phyloP scores from a whole-genome alignment of 2,888 invertebrate species.

The Eustalomyia histrio region DNA sequence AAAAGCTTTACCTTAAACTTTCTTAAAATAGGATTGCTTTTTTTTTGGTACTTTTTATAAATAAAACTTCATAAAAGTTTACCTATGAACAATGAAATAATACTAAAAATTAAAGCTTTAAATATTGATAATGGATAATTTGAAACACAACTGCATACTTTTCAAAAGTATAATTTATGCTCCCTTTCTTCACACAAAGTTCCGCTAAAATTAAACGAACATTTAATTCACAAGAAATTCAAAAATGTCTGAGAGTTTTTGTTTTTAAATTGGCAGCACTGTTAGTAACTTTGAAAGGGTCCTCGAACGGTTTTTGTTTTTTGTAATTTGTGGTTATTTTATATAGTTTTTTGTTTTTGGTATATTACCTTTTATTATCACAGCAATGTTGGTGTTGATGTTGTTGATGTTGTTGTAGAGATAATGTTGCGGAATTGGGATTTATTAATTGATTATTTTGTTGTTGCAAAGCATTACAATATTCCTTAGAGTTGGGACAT shows the following conservation, averaged over 20 bases:
- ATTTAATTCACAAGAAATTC: not conserved
- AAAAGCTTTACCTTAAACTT: too few species aligned
- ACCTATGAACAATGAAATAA: too few species aligned
- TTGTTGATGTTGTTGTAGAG: conserved; percentile 42
- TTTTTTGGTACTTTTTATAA: too few species aligned
- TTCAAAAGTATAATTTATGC: too few species aligned
- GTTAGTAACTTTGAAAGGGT: not conserved
- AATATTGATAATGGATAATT: too few species aligned
- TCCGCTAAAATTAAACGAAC: too few species aligned
- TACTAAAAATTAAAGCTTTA: too few species aligned
- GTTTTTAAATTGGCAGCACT: not conserved
- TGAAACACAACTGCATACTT: too few species aligned
- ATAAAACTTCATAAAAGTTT: too few species aligned
- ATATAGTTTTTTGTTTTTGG: not conserved
- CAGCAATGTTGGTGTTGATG: conserved; percentile 63
- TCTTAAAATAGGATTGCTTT: too few species aligned
- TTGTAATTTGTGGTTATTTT: not conserved
- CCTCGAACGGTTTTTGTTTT: too few species aligned
- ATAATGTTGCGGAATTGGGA: conserved; percentile 49
- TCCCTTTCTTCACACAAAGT: too few species aligned
- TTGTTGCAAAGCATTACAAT: conserved; percentile 74
- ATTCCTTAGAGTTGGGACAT: conserved; percentile 80
- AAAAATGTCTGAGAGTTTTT: not conserved
- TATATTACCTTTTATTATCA: conserved; percentile 63
- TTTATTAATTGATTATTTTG: conserved; percentile 54